Base-by-base conservation (phyloP, 2,797 vertebrate species). In the Oreortyx pictus region DNA sequence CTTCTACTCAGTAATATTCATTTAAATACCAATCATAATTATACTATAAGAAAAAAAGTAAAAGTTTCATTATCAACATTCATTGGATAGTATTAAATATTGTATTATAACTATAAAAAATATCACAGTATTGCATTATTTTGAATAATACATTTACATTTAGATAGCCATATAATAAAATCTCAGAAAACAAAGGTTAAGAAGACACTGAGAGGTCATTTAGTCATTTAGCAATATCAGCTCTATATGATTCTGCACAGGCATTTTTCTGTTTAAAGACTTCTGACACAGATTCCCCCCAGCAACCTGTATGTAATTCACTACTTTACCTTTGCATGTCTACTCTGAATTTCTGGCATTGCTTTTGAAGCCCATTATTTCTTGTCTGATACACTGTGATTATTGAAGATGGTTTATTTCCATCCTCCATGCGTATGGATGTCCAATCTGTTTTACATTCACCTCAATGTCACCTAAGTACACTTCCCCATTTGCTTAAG, bases 101-200 rank as follows among this genome's bases (percentile, higher is more conserved):
- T 89, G 93, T 49, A 72, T 2, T 75, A 61, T 66, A 75, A 60
- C 49, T 74, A 64, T 67, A n/a, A n/a, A 85, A 93, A 84, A 68
- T 89, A 75, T 75, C 88, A 62, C 80, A 14, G 2, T 79, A 44
- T 77, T 77, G 41, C 3, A 86, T 64, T 24, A 81, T 84, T 90
- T 89, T 89, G 10, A 79, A 80, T 74, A 88, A 67, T 82, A 5
- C 43, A 73, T 92, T 89, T 37, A 84, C 64, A 84, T 92, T 73
- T 88, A 47, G 41, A 56, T 54, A 68, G 54, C 33, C 68, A 11
- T n/a, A 35, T 78, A 84, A 75, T 7, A 86, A 47, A 79, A 82
- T 41, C 15, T 76, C 43, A 66, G 50, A 70, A 88, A 92, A 92
- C 18, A 75, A n/a, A 90, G 20, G 29, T 39, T 62, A 81, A 79